Conservation (phyloP, 2,888 invertebrate species). For the Eupithecia abbreviata region DNA sequence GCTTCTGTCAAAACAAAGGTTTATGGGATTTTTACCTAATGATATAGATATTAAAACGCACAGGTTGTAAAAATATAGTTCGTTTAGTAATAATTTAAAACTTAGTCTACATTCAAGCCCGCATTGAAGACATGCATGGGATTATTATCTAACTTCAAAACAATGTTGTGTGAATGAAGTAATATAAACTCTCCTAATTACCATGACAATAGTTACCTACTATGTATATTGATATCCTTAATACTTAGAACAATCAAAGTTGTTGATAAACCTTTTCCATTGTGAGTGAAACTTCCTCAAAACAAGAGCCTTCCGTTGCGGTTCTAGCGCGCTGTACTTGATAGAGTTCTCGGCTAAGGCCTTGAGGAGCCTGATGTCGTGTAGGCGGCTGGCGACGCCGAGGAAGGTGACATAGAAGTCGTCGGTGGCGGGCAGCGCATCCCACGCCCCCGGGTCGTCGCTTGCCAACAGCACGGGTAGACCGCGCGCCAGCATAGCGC, state of each 20-base stretch:
- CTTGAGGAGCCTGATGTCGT: not conserved
- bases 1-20: not conserved
- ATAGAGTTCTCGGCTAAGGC: slow-evolving; percentile 8
- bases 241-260: slow-evolving; percentile 13
- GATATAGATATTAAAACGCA: not conserved
- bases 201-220: not conserved
- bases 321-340: slow-evolving; percentile 4
- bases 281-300: slow-evolving; percentile 58
- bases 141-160: not conserved
- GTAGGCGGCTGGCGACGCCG: slow-evolving; percentile 3
- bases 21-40: not conserved
- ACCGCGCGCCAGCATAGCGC: not conserved
- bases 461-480: slow-evolving; percentile 3
- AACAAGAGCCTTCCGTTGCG: not conserved
- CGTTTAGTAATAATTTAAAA: not conserved
- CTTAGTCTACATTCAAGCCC: not conserved
- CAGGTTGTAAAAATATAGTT: not conserved
- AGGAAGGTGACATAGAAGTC: slow-evolving; percentile 3
- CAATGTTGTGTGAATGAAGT: not conserved
- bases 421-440: not conserved
- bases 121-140: not conserved
- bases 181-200: not conserved
- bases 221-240: not conserved
- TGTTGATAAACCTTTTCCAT: slow-evolving; percentile 48
- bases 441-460: slow-evolving; percentile 11